phyloP scores from a whole-genome alignment of 2,888 invertebrate genomes.

The Epinotia bilunana region DNA sequence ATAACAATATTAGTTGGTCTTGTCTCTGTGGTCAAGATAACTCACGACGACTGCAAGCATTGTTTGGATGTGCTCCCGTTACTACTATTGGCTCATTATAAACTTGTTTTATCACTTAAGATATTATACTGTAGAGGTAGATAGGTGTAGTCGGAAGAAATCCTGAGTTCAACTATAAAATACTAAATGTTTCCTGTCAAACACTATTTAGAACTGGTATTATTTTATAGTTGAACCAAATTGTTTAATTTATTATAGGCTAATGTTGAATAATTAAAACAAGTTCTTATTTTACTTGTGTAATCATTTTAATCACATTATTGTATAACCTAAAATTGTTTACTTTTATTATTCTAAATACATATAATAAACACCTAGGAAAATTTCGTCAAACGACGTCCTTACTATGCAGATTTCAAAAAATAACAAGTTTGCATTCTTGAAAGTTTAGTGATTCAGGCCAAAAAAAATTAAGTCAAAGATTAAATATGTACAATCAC shows the following conservation, averaged over 20 bases:
- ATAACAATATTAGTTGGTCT: neutral
- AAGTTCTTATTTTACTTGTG: slow-evolving; percentile 2
- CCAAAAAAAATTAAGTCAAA: slow-evolving; percentile 28
- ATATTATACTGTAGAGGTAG: no score
- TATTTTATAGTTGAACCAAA: neutral
- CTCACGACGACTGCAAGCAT: neutral
- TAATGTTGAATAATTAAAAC: slow-evolving; percentile 22
- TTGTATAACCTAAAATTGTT: slow-evolving; percentile 57
- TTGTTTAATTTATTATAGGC: neutral
- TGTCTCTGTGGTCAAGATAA: neutral
- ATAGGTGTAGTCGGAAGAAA: no score
- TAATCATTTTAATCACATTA: slow-evolving; percentile 57
- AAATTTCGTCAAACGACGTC: slow-evolving; percentile 43
- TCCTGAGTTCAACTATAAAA: no score
- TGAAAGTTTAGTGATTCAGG: slow-evolving; percentile 24
- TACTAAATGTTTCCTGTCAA: no score
- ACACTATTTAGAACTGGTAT: neutral
- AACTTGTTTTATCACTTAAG: no score
- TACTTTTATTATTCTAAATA: slow-evolving; percentile 54
- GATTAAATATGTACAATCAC: slow-evolving; percentile 43
- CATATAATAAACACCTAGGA: slow-evolving; percentile 54
- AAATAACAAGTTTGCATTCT: slow-evolving; percentile 35
- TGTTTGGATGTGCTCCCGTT: neutral
- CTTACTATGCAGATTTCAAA: slow-evolving; percentile 37
- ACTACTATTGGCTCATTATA: no score